These are phyloP conservation scores for Neuroscelio doddi DNA, from an alignment of 2,888 invertebrate genomes.

Conservation along the genomic window DNA sequence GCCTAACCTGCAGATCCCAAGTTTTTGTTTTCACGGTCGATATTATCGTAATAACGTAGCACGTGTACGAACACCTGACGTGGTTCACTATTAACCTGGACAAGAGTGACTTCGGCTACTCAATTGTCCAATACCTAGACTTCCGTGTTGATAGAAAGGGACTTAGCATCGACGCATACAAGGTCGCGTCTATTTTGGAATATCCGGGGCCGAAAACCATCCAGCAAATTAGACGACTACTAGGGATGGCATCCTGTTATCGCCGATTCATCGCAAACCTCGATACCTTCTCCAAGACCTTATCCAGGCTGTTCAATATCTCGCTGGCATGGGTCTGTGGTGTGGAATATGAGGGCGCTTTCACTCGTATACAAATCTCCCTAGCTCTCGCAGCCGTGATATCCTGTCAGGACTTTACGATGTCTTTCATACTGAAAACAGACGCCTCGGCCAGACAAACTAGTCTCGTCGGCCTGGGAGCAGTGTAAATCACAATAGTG, in stretches of 20 bases:
- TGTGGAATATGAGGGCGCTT: constrained; percentile 46
- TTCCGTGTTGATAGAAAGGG: constrained; percentile 11
- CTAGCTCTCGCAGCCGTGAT: constrained; percentile 39
- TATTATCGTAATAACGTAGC: too few species aligned
- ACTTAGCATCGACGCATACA: constrained; percentile 20
- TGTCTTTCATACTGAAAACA: constrained; percentile 35
- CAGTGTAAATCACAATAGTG: constrained; percentile 42
- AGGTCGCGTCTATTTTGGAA: constrained; percentile 23
- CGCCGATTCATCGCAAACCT: constrained; percentile 51
- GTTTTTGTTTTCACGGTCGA: too few species aligned
- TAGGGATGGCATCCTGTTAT: constrained; percentile 58
- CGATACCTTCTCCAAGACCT: constrained; percentile 38
- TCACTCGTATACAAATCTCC: constrained; percentile 26
- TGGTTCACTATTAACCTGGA: too few species aligned
- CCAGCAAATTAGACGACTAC: constrained; percentile 45
- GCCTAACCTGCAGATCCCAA: too few species aligned
- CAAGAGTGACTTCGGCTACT: too few species aligned
- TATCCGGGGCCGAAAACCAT: constrained; percentile 43
- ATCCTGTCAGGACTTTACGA: constrained; percentile 45
- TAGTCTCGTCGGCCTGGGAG: constrained; percentile 29
- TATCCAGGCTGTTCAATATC: constrained; percentile 46
- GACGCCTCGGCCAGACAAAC: too few species aligned
- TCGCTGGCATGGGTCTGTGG: constrained; percentile 37
- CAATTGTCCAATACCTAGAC: constrained; percentile 7
- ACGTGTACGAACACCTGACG: too few species aligned